Conservation (phyloP, 2,797 vertebrate genomes). For the Neomorphus geoffroyi region DNA sequence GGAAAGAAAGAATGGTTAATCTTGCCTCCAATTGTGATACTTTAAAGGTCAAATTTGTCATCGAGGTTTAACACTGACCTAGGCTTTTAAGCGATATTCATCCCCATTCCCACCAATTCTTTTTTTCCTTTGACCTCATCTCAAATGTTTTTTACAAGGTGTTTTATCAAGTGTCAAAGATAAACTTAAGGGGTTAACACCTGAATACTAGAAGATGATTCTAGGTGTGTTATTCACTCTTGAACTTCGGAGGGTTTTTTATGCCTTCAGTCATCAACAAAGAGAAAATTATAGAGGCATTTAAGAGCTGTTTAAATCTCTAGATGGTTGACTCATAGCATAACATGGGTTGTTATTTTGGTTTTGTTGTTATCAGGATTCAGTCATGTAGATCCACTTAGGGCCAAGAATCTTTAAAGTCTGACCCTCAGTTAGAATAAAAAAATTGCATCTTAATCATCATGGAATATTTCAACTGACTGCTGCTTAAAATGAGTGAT, state of each 20-base stretch:
- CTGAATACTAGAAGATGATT: background rate
- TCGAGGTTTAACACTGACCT: constrained; percentile 2
- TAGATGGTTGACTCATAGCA: background rate
- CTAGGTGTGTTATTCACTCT: background rate
- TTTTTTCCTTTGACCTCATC: background rate
- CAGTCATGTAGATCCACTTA: background rate
- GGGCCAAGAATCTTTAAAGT: background rate
- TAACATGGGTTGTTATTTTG: background rate
- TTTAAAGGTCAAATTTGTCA: constrained; percentile 51
- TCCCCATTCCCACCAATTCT: background rate
- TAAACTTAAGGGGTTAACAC: background rate
- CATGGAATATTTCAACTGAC: background rate
- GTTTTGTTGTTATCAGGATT: background rate
- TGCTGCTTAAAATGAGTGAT: background rate
- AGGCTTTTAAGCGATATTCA: constrained; percentile 21
- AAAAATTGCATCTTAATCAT: background rate
- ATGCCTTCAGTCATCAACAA: background rate
- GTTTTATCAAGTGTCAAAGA: background rate
- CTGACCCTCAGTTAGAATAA: background rate
- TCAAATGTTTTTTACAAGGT: background rate
- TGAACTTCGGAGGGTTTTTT: background rate
- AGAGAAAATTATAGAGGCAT: background rate
- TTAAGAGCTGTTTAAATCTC: background rate
- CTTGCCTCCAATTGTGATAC: background rate
- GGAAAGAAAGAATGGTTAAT: constrained; percentile 24